A percentile compares a stretch with the other conserved stretches of the same genome.
phyloP scores from a whole-genome alignment of 1,140 invertebrate genomes.

The Arctopsyche grandis region DNA sequence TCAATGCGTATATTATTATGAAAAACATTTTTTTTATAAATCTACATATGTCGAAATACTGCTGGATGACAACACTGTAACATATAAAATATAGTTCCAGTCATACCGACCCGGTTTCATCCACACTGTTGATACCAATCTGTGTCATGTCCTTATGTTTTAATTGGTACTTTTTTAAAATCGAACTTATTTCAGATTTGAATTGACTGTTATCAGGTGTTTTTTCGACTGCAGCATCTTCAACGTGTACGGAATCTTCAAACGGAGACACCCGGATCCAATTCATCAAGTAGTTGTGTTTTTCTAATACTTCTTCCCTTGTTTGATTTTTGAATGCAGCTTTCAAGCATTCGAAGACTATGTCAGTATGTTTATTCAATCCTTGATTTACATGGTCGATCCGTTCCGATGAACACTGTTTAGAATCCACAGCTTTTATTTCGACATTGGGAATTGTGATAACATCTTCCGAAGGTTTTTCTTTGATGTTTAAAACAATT shows the following conservation, averaged over 20 bases:
- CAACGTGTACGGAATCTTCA: background rate
- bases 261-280: slow-evolving; percentile 11
- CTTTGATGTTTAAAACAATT: background rate
- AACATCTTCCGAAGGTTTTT: background rate
- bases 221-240: background rate
- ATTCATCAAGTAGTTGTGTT: background rate
- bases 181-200: background rate
- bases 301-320: background rate
- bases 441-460: no score
- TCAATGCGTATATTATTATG: no score
- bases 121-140: background rate
- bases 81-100: background rate
- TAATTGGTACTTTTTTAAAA: slow-evolving; percentile 3
- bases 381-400: no score
- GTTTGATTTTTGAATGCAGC: background rate
- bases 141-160: background rate
- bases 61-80: no score
- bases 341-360: background rate
- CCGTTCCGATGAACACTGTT: no score
- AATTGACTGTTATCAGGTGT: background rate
- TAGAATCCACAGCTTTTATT: no score
- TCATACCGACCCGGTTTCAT: background rate
- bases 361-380: background rate
- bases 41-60: no score
- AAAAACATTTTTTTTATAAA: no score